Evolutionary conservation across 2,113 vertebrate species (phyloP), one percentile per base, ranked within the genome.

Genomic region (Canis aureus): DNA sequence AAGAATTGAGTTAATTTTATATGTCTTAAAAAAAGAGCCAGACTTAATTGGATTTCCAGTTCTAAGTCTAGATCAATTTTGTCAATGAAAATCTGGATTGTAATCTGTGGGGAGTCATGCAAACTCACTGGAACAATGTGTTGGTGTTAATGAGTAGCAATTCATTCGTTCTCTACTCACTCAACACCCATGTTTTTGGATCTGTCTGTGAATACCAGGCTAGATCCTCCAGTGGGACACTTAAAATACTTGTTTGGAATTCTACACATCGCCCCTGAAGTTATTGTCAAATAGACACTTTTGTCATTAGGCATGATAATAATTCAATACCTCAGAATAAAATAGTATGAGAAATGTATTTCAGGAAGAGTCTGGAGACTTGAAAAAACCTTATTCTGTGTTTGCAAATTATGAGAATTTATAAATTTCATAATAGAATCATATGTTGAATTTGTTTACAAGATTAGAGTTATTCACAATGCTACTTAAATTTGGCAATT

Each of bases 261-360:
- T 86, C 53, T 85, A 91, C 38, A 74, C 32, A 23, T 93, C 86
- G 25, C 19, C 55, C 38, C 29, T 51, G 83, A 94, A 74, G 11
- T 83, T 35, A 74, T 5, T 60, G 35, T n/a, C 76, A 91, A 94
- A 85, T 27, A 94, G n/a, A 80, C n/a, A 78, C 1, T 22, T 73
- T 67, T 84, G 76, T 91, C 74, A 27, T 53, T 85, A 85, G 62
- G 25, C 9, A 66, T 86, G 84, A 23, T 20, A 81, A 95, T 81
- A 55, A 87, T 93, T 91, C 53, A 97, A 92, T 96, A 84, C 29
- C 62, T 74, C 16, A 32, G 7, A 93, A 64, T 85, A 91, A 94
- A 85, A 62, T 55, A 57, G 23, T 80, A 94, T 78, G 10, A 89
- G 69, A 97, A 55, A 92, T 67, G 3, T 55, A 81, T 62, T 16